Base-by-base conservation (phyloP, 2,888 invertebrate species). In the Parasteatoda lunata region DNA sequence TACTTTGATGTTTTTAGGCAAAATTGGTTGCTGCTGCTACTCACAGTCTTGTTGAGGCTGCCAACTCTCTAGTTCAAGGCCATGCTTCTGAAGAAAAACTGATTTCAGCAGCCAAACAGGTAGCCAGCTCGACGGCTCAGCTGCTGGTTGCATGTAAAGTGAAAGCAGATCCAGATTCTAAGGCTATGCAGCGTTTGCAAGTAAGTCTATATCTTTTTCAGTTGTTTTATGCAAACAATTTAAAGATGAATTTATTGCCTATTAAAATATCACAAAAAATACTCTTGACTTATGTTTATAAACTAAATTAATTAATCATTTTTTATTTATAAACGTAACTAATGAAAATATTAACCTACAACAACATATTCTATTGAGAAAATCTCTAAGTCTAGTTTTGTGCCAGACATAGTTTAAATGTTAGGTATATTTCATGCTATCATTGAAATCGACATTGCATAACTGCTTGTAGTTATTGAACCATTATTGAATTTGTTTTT, bases 91-190 rank as follows among this genome's bases (percentile, higher is more conserved):
- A 99, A 92, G 99, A 99, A 92, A 95, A 98, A 91, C 94, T 99
- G 51, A 98, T 99, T 89, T 97, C 98, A 0, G 96, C 98, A 30
- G 99, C 99, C 4, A 96, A 94, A 89, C 91, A 91, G 93, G 98
- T 99, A 8, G 99, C 99, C 6, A 96, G 97, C 77, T 97, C 97
- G 1, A 99, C 99, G 0, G 99, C 99, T 0, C 99, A 99, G 91
- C 93, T 99, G 82, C 93, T 99, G 78, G 98, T 99, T 71, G 99
- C 99, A 0, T 99, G 99, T 93, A 98, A 98, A 94, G 98, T 99
- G 84, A 99, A 99, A 92, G 98, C 99, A 0, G 99, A 99, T 93
- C 96, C 97, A 1, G 96, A 97, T 88, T 97, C 98, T 7, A 97
- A 97, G 90, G 96, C 97, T 7, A 98, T 98, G 76, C 95, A 97